Evolutionary conservation across 2,888 invertebrate species (phyloP).

Genomic region (Dasysyrphus albostriatus): DNA sequence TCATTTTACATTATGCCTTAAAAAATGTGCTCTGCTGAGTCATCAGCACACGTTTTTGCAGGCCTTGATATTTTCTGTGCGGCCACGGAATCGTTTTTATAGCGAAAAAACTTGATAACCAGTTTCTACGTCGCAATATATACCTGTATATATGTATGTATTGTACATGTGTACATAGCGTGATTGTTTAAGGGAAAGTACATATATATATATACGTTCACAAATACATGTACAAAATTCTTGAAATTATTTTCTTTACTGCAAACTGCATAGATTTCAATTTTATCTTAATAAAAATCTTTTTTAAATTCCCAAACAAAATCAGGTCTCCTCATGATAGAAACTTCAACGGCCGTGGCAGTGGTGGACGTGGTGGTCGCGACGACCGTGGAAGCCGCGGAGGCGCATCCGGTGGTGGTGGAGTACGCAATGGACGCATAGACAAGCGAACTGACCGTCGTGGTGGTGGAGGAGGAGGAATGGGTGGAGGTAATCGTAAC

Average conservation of each 20-base stretch:
- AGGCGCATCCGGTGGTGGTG: conserved; percentile 93
- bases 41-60: conserved; percentile 40
- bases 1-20: background rate
- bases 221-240: background rate
- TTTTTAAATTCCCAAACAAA: background rate
- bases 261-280: background rate
- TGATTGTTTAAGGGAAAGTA: background rate
- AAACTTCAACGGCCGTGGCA: conserved; percentile 78
- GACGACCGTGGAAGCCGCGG: conserved; percentile 90
- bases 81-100: background rate
- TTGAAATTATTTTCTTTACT: background rate
- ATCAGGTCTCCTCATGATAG: conserved; percentile 82
- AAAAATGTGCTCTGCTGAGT: conserved; percentile 41
- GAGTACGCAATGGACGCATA: conserved; percentile 85
- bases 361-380: conserved; percentile 79
- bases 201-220: background rate
- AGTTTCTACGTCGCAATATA: conserved; percentile 24
- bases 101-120: background rate
- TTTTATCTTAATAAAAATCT: background rate
- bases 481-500: conserved; percentile 95
- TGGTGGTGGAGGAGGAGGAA: conserved; percentile 95
- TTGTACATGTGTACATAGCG: background rate
- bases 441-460: conserved; percentile 85
- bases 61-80: conserved; percentile 13
- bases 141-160: background rate